Evolutionary conservation across 2,113 vertebrate genomes (phyloP).

Genomic region (Amblyopsis rosae): DNA sequence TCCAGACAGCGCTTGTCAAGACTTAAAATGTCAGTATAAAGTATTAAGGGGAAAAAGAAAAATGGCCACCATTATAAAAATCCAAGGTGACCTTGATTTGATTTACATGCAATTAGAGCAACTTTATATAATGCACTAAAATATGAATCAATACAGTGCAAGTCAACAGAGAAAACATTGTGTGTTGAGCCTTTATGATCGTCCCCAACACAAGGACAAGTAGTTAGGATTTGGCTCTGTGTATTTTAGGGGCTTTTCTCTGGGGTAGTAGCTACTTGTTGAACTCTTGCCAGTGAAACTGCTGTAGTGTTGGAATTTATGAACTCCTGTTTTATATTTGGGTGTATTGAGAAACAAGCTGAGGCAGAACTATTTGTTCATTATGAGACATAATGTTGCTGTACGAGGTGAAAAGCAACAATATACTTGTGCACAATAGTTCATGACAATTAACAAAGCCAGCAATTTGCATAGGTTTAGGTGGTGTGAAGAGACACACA

Average conservation of each 20-base stretch:
- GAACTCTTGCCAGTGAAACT: slow-evolving; percentile 34
- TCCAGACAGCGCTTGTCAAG: slow-evolving; percentile 91
- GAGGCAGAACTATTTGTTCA: slow-evolving; percentile 18
- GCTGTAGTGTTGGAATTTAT: slow-evolving; percentile 14
- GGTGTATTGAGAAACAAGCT: slow-evolving; percentile 9
- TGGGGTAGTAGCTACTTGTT: slow-evolving; percentile 25
- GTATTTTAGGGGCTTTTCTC: slow-evolving; percentile 47
- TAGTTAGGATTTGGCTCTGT: slow-evolving; percentile 42
- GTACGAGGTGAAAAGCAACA: not conserved
- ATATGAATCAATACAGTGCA: slow-evolving; percentile 73
- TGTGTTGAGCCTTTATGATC: slow-evolving; percentile 63
- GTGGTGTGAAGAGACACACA: no score
- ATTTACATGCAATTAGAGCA: slow-evolving; percentile 89
- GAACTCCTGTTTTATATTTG: slow-evolving; percentile 11
- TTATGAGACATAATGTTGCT: not conserved
- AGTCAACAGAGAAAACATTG: slow-evolving; percentile 62
- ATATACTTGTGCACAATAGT: not conserved
- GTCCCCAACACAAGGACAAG: slow-evolving; percentile 66
- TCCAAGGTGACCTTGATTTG: slow-evolving; percentile 88
- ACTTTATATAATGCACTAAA: slow-evolving; percentile 81
- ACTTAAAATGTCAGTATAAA: slow-evolving; percentile 93
- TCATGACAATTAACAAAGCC: not conserved
- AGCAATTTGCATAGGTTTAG: no score
- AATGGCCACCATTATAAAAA: slow-evolving; percentile 92
- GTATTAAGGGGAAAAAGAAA: slow-evolving; percentile 72